Base-by-base conservation (phyloP, 2,113 vertebrate species). In the Nycticebus coucang region DNA sequence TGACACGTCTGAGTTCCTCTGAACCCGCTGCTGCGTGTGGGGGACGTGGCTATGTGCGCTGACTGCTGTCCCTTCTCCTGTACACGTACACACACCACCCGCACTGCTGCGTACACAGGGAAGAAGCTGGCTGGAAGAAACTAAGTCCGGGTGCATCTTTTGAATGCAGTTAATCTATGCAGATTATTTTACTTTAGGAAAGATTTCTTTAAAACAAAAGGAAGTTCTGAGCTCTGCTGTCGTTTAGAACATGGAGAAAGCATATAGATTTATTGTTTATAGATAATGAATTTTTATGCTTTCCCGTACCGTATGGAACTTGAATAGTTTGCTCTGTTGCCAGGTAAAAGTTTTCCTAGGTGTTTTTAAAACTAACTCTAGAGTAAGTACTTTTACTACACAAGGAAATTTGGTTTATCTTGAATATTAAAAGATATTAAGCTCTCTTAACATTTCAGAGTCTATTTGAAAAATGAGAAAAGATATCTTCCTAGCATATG, bases 371-470 rank as follows among this genome's bases (percentile, higher is more conserved):
- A 15, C 53, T 91, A 0, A 62, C 21, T 89, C 35, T 94, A 78
- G 45, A 79, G 30, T 89, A 59, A 78, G 28, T 78, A 19, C 22
- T 37, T 82, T 78, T 78, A 77, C 55, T 86, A n/a, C 15, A 83
- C 3, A 74, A 50, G 19, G 35, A 94, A 78, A 90, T 81, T 33
- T 45, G 30, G 21, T 78, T 71, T 94, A 57, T 89, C 88, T 82
- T 95, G 33, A 94, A 82, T 95, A 91, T 79, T 86, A 74, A 84
- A 93, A 90, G 81, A 84, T n/a, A 19, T 80, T 74, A 80, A n/a
- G 30, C 33, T 64, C 13, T 69, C 24, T 62, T 94, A 72, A 57
- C 62, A 14, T 94, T 94, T 94, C 30, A 91, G 82, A 28, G 45
- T 93, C 82, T 81, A 64, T 91, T 88, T 68, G 55, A 83, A 89